Conservation (phyloP, 2,797 vertebrate species). For the Glyptemys insculpta region DNA sequence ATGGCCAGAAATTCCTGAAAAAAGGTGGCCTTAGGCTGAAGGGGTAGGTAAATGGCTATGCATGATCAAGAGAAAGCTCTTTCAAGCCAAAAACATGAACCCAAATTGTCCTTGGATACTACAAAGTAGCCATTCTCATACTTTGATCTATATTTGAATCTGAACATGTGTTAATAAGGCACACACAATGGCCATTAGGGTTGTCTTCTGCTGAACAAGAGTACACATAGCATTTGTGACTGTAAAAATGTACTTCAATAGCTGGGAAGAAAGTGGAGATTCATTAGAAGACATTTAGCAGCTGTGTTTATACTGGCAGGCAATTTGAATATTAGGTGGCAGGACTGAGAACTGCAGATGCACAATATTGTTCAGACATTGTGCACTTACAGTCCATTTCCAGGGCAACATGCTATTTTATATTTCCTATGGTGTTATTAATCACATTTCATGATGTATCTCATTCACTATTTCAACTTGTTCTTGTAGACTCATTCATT, state of each 20-base stretch:
- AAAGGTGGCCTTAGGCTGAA: background rate
- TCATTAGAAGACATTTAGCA: conserved; percentile 85
- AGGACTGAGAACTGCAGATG: conserved; percentile 80
- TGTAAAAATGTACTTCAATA: conserved; percentile 74
- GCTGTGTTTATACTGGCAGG: conserved; percentile 90
- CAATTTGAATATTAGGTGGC: conserved; percentile 85
- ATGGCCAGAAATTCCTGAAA: conserved; percentile 5
- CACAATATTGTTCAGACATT: conserved; percentile 82
- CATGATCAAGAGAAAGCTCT: conserved; percentile 12
- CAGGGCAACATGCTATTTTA: conserved; percentile 76
- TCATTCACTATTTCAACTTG: conserved; percentile 57
- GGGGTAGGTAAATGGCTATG: background rate
- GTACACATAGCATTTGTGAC: conserved; percentile 60
- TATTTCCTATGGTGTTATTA: conserved; percentile 81
- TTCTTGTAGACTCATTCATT: conserved; percentile 60
- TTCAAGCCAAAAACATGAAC: background rate
- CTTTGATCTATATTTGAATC: conserved; percentile 40
- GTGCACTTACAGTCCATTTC: conserved; percentile 75
- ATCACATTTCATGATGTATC: conserved; percentile 76
- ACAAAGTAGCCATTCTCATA: background rate
- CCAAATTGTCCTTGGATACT: background rate
- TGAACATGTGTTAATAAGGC: conserved; percentile 19
- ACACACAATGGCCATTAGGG: conserved; percentile 2
- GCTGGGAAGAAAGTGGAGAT: conserved; percentile 74
- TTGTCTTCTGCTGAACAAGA: conserved; percentile 36